phyloP scores from a whole-genome alignment of 2,113 vertebrate species.

The Neodontobutis hainanensis region DNA sequence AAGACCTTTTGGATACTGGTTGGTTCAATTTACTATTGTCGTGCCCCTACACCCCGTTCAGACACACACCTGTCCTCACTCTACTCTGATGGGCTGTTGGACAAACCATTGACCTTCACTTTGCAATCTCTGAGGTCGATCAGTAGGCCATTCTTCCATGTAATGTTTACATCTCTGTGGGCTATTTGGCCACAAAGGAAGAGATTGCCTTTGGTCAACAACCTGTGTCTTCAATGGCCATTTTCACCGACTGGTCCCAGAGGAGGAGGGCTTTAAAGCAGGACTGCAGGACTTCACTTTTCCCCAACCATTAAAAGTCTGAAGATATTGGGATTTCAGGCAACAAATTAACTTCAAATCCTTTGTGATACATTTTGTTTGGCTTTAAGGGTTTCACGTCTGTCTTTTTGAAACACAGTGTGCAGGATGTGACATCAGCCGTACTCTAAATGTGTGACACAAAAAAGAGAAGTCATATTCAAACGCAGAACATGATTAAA shows the following conservation, averaged over 20 bases:
- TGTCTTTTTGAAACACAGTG: background rate
- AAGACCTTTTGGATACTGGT: constrained; percentile 61
- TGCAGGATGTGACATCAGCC: background rate
- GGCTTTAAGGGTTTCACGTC: background rate
- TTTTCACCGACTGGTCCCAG: constrained; percentile 44
- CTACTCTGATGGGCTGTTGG: constrained; percentile 56
- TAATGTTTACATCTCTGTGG: constrained; percentile 78
- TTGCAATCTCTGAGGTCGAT: constrained; percentile 75
- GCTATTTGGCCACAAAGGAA: constrained; percentile 71
- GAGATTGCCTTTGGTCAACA: constrained; percentile 69
- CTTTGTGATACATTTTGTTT: constrained; percentile 6
- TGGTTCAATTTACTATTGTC: constrained; percentile 71
- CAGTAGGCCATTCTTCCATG: constrained; percentile 74
- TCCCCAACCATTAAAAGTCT: constrained; percentile 29
- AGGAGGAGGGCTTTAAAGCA: constrained; percentile 30
- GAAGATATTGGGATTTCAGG: constrained; percentile 7
- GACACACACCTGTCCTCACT: constrained; percentile 23
- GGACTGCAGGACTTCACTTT: constrained; percentile 3
- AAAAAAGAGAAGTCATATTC: background rate
- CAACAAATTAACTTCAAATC: constrained; percentile 17
- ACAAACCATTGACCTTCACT: constrained; percentile 74
- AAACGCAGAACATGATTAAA: background rate
- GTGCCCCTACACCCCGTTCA: constrained; percentile 12
- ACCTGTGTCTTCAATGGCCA: constrained; percentile 60
- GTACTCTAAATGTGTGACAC: no score